Conservation (phyloP, 2,888 invertebrate genomes). For the Perizoma flavofasciatum region DNA sequence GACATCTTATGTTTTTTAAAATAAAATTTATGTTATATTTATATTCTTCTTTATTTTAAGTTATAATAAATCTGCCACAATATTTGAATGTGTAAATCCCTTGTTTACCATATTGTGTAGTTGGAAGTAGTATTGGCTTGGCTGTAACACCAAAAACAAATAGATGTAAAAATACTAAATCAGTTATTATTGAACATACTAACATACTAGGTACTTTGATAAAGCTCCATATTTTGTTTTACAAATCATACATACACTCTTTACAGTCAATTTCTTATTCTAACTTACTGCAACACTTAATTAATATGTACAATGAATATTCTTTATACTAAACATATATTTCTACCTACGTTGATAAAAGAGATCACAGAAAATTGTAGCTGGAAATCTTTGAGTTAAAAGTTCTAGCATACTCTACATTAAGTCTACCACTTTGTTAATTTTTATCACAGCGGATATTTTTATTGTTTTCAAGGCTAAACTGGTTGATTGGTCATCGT, state of each 20-base stretch:
- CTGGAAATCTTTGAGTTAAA: slow-evolving; percentile 82
- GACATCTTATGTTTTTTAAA: slow-evolving; percentile 5
- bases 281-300: slow-evolving; percentile 52
- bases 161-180: slow-evolving; percentile 83
- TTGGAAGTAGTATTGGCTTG: slow-evolving; percentile 64
- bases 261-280: slow-evolving; percentile 75
- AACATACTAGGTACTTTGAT: slow-evolving; percentile 81
- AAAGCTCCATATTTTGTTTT: slow-evolving; percentile 83
- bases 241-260: slow-evolving; percentile 82
- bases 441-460: slow-evolving; percentile 79
- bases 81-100: slow-evolving; percentile 63
- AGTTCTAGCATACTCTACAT: slow-evolving; percentile 72
- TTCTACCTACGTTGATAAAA: slow-evolving; percentile 80
- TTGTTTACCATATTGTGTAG: slow-evolving; percentile 68
- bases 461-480: slow-evolving; percentile 71
- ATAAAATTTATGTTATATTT: slow-evolving; percentile 59
- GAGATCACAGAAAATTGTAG: slow-evolving; percentile 86
- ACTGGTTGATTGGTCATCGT: slow-evolving; percentile 56
- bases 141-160: slow-evolving; percentile 70
- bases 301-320: slow-evolving; percentile 76
- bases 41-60: slow-evolving; percentile 74
- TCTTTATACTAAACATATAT: slow-evolving; percentile 73
- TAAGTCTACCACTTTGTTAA: slow-evolving; percentile 74
- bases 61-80: slow-evolving; percentile 78
- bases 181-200: slow-evolving; percentile 72